These are phyloP conservation scores for Anolis sagrei DNA, from an alignment of 2,113 vertebrate species.

Conservation along the genomic window DNA sequence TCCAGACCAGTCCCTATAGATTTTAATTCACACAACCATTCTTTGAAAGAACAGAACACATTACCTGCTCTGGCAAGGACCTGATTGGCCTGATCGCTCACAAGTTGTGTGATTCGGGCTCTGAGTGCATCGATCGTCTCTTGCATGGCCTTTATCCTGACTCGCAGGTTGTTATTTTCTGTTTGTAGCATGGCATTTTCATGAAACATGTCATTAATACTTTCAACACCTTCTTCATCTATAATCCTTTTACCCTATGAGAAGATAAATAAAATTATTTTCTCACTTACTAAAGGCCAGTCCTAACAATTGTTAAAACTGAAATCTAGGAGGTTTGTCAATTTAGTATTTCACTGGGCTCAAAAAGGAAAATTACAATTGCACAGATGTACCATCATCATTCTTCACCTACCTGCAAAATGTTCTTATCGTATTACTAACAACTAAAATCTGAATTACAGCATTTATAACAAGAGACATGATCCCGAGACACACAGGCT, in stretches of 20 bases:
- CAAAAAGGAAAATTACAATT: not conserved
- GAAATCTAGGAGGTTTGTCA: not conserved
- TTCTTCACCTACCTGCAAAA: not conserved
- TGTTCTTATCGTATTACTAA: not conserved
- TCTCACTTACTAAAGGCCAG: conserved; percentile 8
- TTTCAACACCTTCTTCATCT: conserved; percentile 93
- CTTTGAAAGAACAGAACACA: not conserved
- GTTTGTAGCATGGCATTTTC: conserved; percentile 98
- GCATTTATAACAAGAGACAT: not conserved
- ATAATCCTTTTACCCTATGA: conserved; percentile 94
- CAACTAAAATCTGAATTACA: not conserved
- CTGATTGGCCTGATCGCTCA: conserved; percentile 92
- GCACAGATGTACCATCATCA: not conserved
- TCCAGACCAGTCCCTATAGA: not conserved
- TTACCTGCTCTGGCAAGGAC: conserved; percentile 88
- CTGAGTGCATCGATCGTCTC: conserved; percentile 92
- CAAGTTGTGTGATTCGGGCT: conserved; percentile 87
- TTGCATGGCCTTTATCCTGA: conserved; percentile 98
- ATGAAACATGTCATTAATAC: conserved; percentile 96
- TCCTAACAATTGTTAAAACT: accelerated
- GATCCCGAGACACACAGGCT: not conserved
- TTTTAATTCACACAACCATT: not conserved
- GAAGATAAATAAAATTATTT: conserved; percentile 42
- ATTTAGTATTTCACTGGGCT: conserved; percentile 3
- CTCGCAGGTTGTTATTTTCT: conserved; percentile 94